Conservation (phyloP, 2,797 vertebrate species). For the Betta splendens region DNA sequence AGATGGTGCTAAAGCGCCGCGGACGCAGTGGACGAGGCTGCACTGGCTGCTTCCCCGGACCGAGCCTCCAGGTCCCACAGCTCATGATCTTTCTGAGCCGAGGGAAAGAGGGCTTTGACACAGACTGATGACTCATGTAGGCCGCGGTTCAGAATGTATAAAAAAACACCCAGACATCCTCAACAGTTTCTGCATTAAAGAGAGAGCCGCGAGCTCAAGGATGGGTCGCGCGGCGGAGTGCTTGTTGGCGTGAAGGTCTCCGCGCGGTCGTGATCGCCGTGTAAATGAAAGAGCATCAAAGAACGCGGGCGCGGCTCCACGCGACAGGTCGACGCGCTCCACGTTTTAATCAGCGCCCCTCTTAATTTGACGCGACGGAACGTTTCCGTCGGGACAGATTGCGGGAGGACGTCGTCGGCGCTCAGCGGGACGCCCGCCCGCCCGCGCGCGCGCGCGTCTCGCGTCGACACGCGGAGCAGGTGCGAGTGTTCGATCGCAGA, state of each 20-base stretch:
- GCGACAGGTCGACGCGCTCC: slow-evolving; percentile 21
- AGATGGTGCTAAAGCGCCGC: slow-evolving; percentile 56
- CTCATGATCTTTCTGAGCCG: slow-evolving; percentile 68
- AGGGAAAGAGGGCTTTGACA: slow-evolving; percentile 55
- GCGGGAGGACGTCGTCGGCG: slow-evolving; percentile 40
- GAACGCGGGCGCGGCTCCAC: too few relatives aligned
- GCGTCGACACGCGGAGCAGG: too few relatives aligned
- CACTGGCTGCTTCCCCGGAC: slow-evolving; percentile 39
- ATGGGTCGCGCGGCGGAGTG: not conserved
- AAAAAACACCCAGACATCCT: slow-evolving; percentile 10
- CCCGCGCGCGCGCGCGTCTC: too few relatives aligned
- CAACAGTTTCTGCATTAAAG: slow-evolving; percentile 28
- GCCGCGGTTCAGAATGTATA: slow-evolving; percentile 41
- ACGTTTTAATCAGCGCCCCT: slow-evolving; percentile 48
- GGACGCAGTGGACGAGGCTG: slow-evolving; percentile 3
- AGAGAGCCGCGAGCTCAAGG: slow-evolving; percentile 4
- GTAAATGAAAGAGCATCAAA: not conserved
- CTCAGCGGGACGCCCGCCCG: slow-evolving; percentile 42
- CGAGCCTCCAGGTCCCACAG: slow-evolving; percentile 55
- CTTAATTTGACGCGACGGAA: slow-evolving; percentile 60
- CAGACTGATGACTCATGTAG: slow-evolving; percentile 68
- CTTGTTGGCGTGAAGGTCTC: slow-evolving; percentile 11
- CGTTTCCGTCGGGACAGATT: slow-evolving; percentile 66
- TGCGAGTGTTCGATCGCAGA: slow-evolving; percentile 47
- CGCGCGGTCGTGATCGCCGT: not conserved